phyloP scores from a whole-genome alignment of 2,888 invertebrate genomes.

The Arge pagana region DNA sequence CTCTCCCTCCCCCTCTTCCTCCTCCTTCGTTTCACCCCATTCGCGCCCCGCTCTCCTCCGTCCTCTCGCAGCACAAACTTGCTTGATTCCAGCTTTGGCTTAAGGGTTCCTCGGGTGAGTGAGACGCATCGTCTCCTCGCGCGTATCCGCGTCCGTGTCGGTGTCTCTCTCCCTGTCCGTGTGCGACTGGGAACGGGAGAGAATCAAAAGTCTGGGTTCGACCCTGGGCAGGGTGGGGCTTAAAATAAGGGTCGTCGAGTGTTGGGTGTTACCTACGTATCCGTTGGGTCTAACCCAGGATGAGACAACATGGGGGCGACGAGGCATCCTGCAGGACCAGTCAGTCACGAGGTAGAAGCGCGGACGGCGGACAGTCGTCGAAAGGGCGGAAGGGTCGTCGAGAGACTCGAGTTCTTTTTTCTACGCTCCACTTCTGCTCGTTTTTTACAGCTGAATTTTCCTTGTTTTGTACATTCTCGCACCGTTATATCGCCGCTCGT shows the following conservation, averaged over 20 bases:
- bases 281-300: background rate
- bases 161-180: constrained; percentile 11
- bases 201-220: constrained; percentile 38
- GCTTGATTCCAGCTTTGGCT: too few species aligned
- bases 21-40: too few species aligned
- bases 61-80: constrained; percentile 18
- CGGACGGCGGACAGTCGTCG: constrained; percentile 1
- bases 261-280: constrained; percentile 29
- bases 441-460: too few species aligned
- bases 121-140: background rate
- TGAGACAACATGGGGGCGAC: constrained; percentile 33
- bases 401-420: too few species aligned
- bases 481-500: too few species aligned
- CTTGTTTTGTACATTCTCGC: too few species aligned
- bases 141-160: background rate
- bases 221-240: constrained; percentile 54
- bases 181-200: constrained; percentile 17
- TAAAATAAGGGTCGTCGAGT: constrained; percentile 50
- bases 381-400: too few species aligned
- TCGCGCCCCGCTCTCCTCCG: background rate
- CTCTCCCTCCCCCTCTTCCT: constrained; percentile 5
- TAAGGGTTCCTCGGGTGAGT: too few species aligned
- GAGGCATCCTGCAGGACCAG: background rate
- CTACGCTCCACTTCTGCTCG: too few species aligned
- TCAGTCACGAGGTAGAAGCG: constrained; percentile 9